Evolutionary conservation across 1,140 invertebrate genomes (phyloP), one percentile per base, ranked within the genome.

Genomic region (Aphidius gifuensis): DNA sequence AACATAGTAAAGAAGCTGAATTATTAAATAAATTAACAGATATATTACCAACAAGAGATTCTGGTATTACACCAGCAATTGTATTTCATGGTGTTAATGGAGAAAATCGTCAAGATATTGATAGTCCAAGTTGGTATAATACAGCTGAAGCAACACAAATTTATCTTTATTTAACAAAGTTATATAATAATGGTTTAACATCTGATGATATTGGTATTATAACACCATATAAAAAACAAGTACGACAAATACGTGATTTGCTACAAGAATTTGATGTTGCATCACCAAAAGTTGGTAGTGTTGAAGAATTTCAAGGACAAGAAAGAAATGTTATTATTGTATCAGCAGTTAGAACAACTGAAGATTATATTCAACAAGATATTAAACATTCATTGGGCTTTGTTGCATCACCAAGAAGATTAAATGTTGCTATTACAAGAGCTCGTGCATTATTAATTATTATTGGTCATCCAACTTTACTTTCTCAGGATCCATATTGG

Each of bases 231-330:
- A 79, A 88, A 61, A 92, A 93, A 77, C 96, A 98, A 85, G 88
- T 89, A 1, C 83, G 85, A 66, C 89, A 92, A 78, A 87, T 95
- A 38, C 81, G 85, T 48, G 68, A 84, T 7, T 68, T 92, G 44
- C 81, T 94, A n/a, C 78, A 82, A 16, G 85, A 87, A 9, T 82
- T 90, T 64, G 83, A 87, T n/a, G 73, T 88, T 6, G 74, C 82
- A 16, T 72, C 85, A 62, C 91, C 92, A 4, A 94, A 96, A 85
- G 85, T 97, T 46, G 95, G 94, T 0, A 92, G 92, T 6, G 93
- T 97, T 2, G 96, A 98, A 84, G 95, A 98, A 75, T 98, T 98
- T 76, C 96, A 98, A 80, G 96, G 95, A 6, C 89, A 96, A 81
- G 95, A 98, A 78, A 84, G 89, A 58, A 86, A 88, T 51, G 85